These are phyloP conservation scores for Serilophus lunatus DNA, from an alignment of 2,113 vertebrate genomes.

Conservation along the genomic window DNA sequence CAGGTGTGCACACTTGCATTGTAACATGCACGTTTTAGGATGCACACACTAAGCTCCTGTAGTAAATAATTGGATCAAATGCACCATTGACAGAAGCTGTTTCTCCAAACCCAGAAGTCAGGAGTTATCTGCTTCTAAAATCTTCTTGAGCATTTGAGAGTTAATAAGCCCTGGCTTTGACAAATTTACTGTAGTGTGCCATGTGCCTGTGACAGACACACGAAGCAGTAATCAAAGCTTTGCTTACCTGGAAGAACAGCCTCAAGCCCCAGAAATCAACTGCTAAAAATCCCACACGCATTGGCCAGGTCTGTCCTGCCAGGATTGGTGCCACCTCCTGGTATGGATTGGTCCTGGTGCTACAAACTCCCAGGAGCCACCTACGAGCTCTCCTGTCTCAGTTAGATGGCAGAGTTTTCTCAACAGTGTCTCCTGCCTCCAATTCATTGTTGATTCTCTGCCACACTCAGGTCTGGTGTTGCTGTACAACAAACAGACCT, in stretches of 20 bases:
- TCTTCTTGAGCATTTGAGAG: background rate
- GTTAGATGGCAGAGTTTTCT: background rate
- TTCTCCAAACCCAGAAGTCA: background rate
- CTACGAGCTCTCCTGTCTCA: background rate
- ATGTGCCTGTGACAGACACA: background rate
- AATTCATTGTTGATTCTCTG: background rate
- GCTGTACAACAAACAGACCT: background rate
- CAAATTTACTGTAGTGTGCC: background rate
- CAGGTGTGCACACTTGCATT: background rate
- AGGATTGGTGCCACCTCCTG: background rate
- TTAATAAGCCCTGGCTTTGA: background rate
- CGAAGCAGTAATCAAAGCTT: background rate
- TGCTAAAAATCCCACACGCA: rapidly evolving
- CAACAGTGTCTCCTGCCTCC: background rate
- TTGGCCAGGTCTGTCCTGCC: background rate
- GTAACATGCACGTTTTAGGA: background rate
- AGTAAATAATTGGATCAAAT: background rate
- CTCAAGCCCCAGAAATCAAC: background rate
- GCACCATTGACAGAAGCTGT: background rate
- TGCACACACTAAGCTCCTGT: background rate
- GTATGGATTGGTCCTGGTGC: background rate
- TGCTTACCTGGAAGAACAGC: background rate
- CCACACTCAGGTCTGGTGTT: background rate
- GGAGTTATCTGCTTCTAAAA: rapidly evolving
- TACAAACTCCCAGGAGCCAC: background rate